Conservation (phyloP, 2,113 vertebrate species). For the Axis porcinus region DNA sequence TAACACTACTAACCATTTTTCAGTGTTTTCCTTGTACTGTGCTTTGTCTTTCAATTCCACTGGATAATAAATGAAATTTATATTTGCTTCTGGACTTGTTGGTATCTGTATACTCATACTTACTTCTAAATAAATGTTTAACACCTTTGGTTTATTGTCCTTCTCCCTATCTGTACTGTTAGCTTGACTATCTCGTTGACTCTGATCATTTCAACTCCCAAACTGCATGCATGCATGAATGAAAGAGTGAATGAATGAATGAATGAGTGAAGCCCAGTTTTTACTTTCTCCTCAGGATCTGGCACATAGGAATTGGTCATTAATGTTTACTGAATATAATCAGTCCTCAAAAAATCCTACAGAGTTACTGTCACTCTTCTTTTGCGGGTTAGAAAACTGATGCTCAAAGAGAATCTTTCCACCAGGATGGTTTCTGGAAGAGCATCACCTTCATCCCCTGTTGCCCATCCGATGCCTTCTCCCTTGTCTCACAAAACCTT, state of each 20-base stretch:
- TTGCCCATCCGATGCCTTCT: background rate
- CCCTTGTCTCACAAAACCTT: background rate
- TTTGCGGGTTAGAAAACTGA: background rate
- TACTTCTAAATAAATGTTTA: background rate
- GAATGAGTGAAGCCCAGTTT: background rate
- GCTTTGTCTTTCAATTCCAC: background rate
- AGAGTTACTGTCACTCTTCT: background rate
- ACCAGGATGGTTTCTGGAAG: background rate
- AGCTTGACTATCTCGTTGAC: background rate
- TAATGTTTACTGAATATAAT: background rate
- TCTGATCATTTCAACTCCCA: background rate
- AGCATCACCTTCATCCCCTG: background rate
- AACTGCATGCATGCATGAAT: background rate
- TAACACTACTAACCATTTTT: background rate
- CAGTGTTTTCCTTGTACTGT: background rate
- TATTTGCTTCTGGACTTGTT: background rate
- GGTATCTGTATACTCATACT: background rate
- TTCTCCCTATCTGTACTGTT: background rate
- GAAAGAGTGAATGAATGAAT: background rate
- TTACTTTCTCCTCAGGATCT: background rate
- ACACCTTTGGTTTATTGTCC: background rate
- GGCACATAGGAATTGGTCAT: background rate
- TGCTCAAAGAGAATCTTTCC: background rate
- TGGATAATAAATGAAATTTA: background rate
- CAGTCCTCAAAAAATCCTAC: background rate